phyloP scores from a whole-genome alignment of 2,888 invertebrate genomes.

The Dioctria linearis region DNA sequence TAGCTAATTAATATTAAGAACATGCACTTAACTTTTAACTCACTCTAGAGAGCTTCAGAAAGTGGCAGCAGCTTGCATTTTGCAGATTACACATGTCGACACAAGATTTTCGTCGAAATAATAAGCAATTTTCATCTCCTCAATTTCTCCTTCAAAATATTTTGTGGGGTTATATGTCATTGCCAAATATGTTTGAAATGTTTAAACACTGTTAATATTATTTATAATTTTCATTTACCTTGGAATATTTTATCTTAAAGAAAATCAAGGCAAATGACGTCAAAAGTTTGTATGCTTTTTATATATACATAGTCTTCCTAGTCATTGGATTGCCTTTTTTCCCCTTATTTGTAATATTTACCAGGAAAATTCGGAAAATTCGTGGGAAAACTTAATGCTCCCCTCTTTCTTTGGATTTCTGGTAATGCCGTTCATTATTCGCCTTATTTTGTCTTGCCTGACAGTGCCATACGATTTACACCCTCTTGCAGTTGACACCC shows the following conservation, averaged over 20 bases:
- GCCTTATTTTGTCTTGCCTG: background rate
- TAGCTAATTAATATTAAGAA: constrained; percentile 27
- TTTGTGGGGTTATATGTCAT: background rate
- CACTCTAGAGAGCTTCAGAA: background rate
- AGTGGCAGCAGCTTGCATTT: background rate
- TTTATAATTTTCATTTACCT: background rate
- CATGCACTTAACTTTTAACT: background rate
- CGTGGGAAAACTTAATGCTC: background rate
- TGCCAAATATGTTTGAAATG: background rate
- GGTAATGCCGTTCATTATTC: constrained; percentile 9
- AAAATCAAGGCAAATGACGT: too few species aligned
- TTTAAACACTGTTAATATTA: background rate
- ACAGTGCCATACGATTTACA: constrained; percentile 26
- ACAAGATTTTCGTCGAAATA: background rate
- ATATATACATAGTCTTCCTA: too few species aligned
- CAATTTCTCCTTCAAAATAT: background rate
- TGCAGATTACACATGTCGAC: background rate
- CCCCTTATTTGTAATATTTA: too few species aligned
- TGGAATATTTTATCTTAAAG: too few species aligned
- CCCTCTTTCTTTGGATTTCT: background rate
- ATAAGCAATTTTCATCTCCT: constrained; percentile 13
- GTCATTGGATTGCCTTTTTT: too few species aligned
- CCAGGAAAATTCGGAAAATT: too few species aligned
- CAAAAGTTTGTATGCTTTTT: too few species aligned
- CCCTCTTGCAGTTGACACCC: constrained; percentile 41